Base-by-base conservation (phyloP, 2,113 vertebrate species). In the Callionymus lyra region DNA sequence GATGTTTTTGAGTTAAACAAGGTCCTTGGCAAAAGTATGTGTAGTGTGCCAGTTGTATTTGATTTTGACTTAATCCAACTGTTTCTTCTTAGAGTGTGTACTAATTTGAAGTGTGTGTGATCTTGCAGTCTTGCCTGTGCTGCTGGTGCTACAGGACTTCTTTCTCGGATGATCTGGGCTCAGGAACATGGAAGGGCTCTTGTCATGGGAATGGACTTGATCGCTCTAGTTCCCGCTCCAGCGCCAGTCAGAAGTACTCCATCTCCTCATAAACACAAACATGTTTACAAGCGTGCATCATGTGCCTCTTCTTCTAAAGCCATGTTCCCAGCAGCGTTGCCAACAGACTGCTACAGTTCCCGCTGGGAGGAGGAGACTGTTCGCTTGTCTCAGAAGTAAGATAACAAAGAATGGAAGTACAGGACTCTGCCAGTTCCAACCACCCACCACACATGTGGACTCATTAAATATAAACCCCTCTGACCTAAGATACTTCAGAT, bases 121-220 rank as follows among this genome's bases (percentile, higher is more conserved):
- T 44, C n/a, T 44, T 56, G 60, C 34, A 94, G 91, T 91, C 91
- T 1, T 94, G 91, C 56, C 85, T 94, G 64, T 94, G 90, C 74
- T 94, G 91, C 77, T 94, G 91, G 89, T 93, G 90, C 81, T 87
- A 90, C 63, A 75, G 87, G 17, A 81, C 81, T 0, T 80, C 79
- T 6, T 84, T 86, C 0, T 82, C 68, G 1, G 88, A 91, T 0
- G 86, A 90, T 17, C 86, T 81, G 44, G 82, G 84, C 5, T 89
- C 86, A 0, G 81, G 82, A 27, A 87, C 81, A 68, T 92, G 90
- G 90, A 94, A 91, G 72, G 82, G 82, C 59, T 88, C 86, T 0
- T 85, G 82, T 47, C 88, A 89, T 18, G 86, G 85, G 41, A 83
- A 91, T 1, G 87, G 87, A 38, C 77, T 93, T 6, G 89, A 93